Evolutionary conservation across 2,888 invertebrate species (phyloP), one percentile per base, ranked within the genome.

Genomic region (Caenorhabditis wallacei): DNA sequence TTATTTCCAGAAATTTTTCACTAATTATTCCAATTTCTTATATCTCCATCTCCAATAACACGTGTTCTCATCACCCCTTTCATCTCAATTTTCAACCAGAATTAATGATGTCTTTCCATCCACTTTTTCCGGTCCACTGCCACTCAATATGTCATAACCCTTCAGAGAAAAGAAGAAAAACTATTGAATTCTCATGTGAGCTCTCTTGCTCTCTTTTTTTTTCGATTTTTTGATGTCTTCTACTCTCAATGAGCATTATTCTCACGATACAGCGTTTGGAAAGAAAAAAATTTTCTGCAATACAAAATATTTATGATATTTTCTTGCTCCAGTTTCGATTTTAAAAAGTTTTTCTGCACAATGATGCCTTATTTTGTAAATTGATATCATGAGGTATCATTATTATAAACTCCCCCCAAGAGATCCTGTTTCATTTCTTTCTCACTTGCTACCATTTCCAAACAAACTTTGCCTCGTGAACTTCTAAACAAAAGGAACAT

Each of bases 331-430:
- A n/a, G n/a, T n/a, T n/a, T n/a, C n/a, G n/a, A n/a, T n/a, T n/a
- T n/a, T n/a, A n/a, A n/a, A n/a, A n/a, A n/a, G n/a, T n/a, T n/a
- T n/a, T 30, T 30, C 30, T 30, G 30, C 30, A 48, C 46, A 18
- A 18, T 48, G 46, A 48, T 48, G 10, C 40, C 4, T 48, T 43
- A 16, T 43, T 43, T 35, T n/a, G 68, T 75, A 75, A 75, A 26
- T 22, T 59, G 66, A 66, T 75, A 63, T 69, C 40, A 40, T 66
- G n/a, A 16, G 18, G 66, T 40, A 66, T 66, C 66, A 66, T 20
- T 30, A 63, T 53, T 30, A 63, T 53, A 53, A n/a, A 63, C 20
- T 40, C 40, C 11, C 1, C 35, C 16, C 18, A 18, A 56, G 18
- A 43, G 43, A 56, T 69, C 69, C 30, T 26, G 16, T 69, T 69